Conservation (phyloP, 2,113 vertebrate species). For the Dasyornis broadbenti region DNA sequence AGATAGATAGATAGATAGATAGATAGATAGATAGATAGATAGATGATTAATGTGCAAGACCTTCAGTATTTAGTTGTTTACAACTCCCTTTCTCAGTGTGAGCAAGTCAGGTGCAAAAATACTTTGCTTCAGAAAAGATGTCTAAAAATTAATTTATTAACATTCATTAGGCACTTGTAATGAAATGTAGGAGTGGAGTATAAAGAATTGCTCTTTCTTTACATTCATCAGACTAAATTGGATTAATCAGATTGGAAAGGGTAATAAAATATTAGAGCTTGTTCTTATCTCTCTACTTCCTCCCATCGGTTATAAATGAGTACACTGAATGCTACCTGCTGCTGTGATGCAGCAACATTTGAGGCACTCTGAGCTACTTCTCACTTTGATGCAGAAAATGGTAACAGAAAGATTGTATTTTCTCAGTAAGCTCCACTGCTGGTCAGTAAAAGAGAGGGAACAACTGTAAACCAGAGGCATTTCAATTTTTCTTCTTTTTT, state of each 20-base stretch:
- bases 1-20: too few relatives aligned
- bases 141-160: constrained; percentile 27
- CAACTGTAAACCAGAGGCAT: not conserved
- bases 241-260: constrained; percentile 8
- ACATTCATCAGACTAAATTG: constrained; percentile 6
- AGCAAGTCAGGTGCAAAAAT: not conserved
- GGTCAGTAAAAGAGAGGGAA: not conserved
- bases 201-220: not conserved
- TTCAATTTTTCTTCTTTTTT: not conserved
- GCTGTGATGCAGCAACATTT: not conserved
- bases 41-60: not conserved
- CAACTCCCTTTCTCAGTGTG: not conserved
- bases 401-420: not conserved
- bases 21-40: too few relatives aligned
- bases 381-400: not conserved
- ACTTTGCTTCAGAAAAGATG: not conserved
- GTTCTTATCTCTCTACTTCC: not conserved
- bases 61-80: not conserved
- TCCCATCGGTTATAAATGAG: not conserved
- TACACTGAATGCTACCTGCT: not conserved
- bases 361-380: not conserved
- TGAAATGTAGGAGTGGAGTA: not conserved
- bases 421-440: not conserved
- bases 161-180: not conserved
- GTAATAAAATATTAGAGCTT: constrained; percentile 26